Evolutionary conservation across 2,113 vertebrate genomes (phyloP).

Genomic region (Eubucco bourcierii): DNA sequence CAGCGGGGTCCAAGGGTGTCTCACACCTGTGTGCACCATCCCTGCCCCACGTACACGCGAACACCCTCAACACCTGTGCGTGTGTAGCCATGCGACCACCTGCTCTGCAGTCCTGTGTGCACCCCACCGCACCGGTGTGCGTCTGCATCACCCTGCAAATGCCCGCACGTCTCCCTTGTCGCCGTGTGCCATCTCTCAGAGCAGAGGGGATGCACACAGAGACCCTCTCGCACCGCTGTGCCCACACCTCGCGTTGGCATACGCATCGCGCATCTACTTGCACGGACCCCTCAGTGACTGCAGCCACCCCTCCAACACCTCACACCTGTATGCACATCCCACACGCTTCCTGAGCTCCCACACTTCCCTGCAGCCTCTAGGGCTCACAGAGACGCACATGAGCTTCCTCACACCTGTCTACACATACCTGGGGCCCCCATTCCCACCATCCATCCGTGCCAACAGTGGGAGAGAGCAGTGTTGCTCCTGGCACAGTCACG

Average conservation of each 20-base stretch:
- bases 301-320: not conserved
- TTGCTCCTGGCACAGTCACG: not conserved
- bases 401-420: not conserved
- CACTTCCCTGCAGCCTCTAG: not conserved
- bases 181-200: fast-evolving
- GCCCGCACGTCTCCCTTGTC: not conserved
- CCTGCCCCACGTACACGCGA: not conserved
- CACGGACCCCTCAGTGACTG: not conserved
- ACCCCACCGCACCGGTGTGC: not conserved
- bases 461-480: fast-evolving
- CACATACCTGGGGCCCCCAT: too few species aligned
- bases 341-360: fast-evolving
- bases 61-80: not conserved
- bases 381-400: fast-evolving
- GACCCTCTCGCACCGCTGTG: fast-evolving
- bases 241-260: fast-evolving
- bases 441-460: fast-evolving
- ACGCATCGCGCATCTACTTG: not conserved
- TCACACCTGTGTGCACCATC: not conserved
- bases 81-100: not conserved
- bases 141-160: fast-evolving
- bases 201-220: not conserved
- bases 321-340: not conserved
- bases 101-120: too few species aligned
- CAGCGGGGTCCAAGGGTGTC: not conserved